Evolutionary conservation across 2,888 invertebrate genomes (phyloP), one percentile per base, ranked within the genome.

Genomic region (Latheticus oryzae): DNA sequence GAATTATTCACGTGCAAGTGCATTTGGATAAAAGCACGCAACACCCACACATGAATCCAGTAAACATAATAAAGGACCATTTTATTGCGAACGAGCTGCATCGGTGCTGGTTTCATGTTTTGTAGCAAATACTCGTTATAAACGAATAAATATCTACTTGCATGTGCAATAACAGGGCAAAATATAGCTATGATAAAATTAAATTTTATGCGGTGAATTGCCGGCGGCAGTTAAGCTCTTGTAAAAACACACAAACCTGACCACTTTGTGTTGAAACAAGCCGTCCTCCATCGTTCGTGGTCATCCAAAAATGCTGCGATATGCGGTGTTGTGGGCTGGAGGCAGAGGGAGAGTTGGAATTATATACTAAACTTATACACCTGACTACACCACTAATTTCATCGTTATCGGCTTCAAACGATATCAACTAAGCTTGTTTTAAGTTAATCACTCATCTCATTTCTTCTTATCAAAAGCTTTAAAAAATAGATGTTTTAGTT

Each of bases 221-320:
- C 69, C 64, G 63, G 62, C 63, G 70, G 71, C 71, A 70, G 68
- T 72, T 72, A 67, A 71, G 69, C 70, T 67, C 72, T 70, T 72
- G 71, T 72, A 75, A 75, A 75, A 74, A 73, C 73, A 73, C 67
- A 69, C 72, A 69, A 67, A 71, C 66, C 65, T 66, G 58, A 68
- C 70, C 70, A 70, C 66, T 68, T 70, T 64, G 62, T 67, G 70
- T 68, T 60, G 63, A 62, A 66, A 72, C 66, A 67, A 67, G 66
- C 68, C 61, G 51, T 62, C 64, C n/a, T n/a, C n/a, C 62, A 64
- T 65, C 63, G 62, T 71, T 69, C 64, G 72, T 58, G 72, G 72
- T 72, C 70, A 63, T 69, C 70, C 69, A 70, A 70, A 72, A 72
- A 70, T 69, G 45, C 19, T 13, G 28, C 42, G 28, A 28, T 42